Evolutionary conservation across 2,797 vertebrate species (phyloP), one percentile per base, ranked within the genome.

Genomic region (Tadarida brasiliensis): DNA sequence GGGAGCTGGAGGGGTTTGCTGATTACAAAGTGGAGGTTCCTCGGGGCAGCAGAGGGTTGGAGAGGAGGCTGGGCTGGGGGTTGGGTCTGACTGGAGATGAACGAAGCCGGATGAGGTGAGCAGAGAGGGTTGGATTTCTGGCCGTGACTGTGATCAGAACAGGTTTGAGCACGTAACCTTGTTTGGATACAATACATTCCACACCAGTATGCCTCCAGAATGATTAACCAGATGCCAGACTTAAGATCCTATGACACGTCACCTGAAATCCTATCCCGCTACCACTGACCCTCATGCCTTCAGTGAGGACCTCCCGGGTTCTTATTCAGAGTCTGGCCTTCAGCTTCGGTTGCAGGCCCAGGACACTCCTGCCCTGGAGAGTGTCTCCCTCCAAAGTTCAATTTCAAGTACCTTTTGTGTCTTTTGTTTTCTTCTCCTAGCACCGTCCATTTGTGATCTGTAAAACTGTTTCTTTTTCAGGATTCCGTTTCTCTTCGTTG

Each of bases 201-300:
- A 90, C 76, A 92, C 67, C 35, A 47, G 5, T 33, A 22, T 30
- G 67, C 73, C 68, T 93, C 77, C 30, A 26, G 59, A 24, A 83
- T 85, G 35, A 88, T 74, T 84, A 90, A 70, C 67, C 54, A 84
- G 73, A 87, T 14, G 90, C 74, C 85, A 94, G 82, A n/a, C 81
- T 88, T 44, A 63, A 93, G 82, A 77, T 33, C 57, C 73, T 59
- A 6, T 20, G 87, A 85, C 63, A 71, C 6, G 1, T 90, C 63
- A 59, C 81, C 87, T 57, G 90, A 76, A 68, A 65, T 51, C 63
- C 61, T 73, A 22, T 33, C 14, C 15, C 16, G 15, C 16, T 14
- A 4, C 44, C 70, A 51, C 6, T 7, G 39, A 92, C 16, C 24
- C 76, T 68, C 12, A n/a, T 51, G 86, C 65, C 44, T 65, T 59